Percentiles rank a stretch among this genome's conserved stretches.
Conservation (phyloP, 2,113 vertebrate genomes). For the Dipodomys merriami region DNA sequence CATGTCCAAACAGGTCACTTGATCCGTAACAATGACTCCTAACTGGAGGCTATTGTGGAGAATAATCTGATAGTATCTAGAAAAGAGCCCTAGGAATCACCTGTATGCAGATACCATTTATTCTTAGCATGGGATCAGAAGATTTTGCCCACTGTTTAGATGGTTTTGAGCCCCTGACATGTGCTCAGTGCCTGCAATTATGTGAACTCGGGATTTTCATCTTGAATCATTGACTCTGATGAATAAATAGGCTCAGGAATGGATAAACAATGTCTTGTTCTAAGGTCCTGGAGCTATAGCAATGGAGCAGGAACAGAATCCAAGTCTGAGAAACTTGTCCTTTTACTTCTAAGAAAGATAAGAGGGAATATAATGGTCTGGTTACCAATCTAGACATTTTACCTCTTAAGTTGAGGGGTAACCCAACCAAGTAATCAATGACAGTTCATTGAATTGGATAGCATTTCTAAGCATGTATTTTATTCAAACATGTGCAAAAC, state of each 20-base stretch:
- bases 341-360: neutral
- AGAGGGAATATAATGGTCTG: neutral
- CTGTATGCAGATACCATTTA: neutral
- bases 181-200: neutral
- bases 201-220: neutral
- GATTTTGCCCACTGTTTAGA: neutral
- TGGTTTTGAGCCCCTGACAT: neutral
- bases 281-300: neutral
- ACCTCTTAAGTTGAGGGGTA: neutral
- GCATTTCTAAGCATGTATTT: neutral
- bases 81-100: neutral
- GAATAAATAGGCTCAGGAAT: neutral
- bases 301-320: neutral
- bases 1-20: neutral
- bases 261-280: neutral
- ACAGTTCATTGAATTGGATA: slow-evolving; percentile 19
- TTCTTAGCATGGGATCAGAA: neutral
- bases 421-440: neutral
- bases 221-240: neutral
- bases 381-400: neutral
- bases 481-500: slow-evolving; percentile 4
- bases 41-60: neutral
- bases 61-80: neutral
- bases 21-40: neutral
- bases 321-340: neutral